These are phyloP conservation scores for Lamellibrachia satsuma DNA, from an alignment of 2,888 invertebrate species.

Conservation along the genomic window DNA sequence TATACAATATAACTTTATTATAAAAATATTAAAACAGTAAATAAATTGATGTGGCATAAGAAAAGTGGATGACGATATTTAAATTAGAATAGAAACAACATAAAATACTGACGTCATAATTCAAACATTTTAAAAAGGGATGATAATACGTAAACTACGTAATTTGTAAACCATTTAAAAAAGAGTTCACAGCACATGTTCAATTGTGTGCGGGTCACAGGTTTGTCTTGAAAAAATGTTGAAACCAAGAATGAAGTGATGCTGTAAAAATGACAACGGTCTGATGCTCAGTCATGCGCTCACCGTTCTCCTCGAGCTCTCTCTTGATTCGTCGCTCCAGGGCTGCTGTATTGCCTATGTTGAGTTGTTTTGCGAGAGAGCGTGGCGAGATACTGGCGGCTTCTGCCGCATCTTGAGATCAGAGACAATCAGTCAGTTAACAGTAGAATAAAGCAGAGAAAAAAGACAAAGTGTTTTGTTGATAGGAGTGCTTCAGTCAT, in stretches of 20 bases:
- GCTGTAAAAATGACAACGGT: not conserved
- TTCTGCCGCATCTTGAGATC: conserved; percentile 45
- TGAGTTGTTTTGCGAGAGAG: conserved; percentile 62
- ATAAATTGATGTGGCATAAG: no score
- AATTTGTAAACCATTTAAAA: no score
- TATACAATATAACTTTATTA: no score
- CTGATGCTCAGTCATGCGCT: not conserved
- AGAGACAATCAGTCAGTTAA: not conserved
- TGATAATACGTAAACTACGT: no score
- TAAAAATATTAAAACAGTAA: no score
- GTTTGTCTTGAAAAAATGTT: not conserved
- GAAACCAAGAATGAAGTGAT: not conserved
- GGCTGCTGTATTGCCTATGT: conserved; percentile 63
- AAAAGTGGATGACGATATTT: no score
- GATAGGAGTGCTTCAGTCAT: not conserved
- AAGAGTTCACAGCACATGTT: not conserved
- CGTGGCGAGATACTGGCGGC: conserved; percentile 58
- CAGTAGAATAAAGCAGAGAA: not conserved
- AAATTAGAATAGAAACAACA: no score
- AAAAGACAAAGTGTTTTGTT: not conserved
- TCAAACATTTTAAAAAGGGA: no score
- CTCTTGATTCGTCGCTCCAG: conserved; percentile 85
- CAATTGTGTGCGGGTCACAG: not conserved
- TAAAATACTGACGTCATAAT: no score
- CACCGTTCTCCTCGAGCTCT: conserved; percentile 86